Evolutionary conservation across 2,888 invertebrate species (phyloP).

Genomic region (Sepioteuthis lessoniana): DNA sequence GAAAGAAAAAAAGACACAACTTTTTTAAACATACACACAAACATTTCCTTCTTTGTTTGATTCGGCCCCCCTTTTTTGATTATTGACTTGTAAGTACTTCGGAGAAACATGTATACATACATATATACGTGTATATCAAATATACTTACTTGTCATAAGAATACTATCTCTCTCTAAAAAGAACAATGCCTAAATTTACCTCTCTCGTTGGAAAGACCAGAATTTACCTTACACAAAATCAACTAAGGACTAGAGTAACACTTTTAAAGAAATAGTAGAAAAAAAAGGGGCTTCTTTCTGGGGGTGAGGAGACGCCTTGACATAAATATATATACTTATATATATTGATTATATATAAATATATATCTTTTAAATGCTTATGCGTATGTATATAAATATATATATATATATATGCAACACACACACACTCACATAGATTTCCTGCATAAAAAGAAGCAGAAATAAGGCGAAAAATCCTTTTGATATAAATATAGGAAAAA

Average conservation of each 20-base stretch:
- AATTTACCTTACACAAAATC: too few relatives aligned
- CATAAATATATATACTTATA: background rate
- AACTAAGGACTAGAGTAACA: too few relatives aligned
- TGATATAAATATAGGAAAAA: background rate
- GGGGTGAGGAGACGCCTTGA: background rate
- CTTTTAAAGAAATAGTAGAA: background rate
- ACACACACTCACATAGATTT: background rate
- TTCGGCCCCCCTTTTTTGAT: background rate
- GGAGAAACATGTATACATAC: background rate
- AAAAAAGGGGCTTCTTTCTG: background rate
- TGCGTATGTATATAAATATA: too few relatives aligned
- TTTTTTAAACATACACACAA: too few relatives aligned
- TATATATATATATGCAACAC: too few relatives aligned
- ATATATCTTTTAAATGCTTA: too few relatives aligned
- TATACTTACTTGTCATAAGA: background rate
- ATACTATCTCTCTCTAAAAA: background rate
- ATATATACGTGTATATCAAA: background rate
- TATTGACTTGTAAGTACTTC: background rate
- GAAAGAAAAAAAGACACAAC: background rate
- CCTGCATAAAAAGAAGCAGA: background rate
- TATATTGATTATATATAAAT: too few relatives aligned
- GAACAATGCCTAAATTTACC: background rate
- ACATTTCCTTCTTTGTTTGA: too few relatives aligned
- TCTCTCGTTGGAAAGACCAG: too few relatives aligned
- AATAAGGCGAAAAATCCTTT: background rate